Conservation (phyloP, 2,113 vertebrate genomes). For the Myotis davidii region DNA sequence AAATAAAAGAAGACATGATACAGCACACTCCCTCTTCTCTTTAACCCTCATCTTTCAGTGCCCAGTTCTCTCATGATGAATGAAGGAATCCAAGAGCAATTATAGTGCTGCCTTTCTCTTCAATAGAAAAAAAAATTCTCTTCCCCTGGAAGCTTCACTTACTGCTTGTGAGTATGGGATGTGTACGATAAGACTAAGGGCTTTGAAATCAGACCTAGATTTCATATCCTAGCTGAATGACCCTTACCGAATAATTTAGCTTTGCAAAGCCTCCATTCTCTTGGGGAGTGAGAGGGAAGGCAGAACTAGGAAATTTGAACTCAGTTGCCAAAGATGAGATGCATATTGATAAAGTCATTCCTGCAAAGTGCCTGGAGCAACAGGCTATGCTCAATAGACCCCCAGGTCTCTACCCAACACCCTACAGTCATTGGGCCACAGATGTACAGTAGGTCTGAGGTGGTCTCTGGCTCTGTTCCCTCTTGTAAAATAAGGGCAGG, state of each 20-base stretch:
- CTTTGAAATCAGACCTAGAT: slow-evolving; percentile 36
- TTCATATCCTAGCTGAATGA: slow-evolving; percentile 12
- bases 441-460: not conserved
- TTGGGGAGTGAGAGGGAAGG: not conserved
- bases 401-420: not conserved
- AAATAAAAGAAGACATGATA: slow-evolving; percentile 65
- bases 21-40: slow-evolving; percentile 45
- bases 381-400: not conserved
- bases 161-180: not conserved
- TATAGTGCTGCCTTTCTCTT: slow-evolving; percentile 7
- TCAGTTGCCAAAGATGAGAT: not conserved
- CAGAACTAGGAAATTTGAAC: not conserved
- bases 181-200: not conserved
- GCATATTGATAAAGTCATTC: not conserved
- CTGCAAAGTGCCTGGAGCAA: not conserved
- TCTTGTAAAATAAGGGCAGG: not conserved
- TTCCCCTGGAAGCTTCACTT: slow-evolving; percentile 5
- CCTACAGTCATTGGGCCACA: not conserved
- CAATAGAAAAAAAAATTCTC: not conserved
- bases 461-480: not conserved
- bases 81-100: not conserved
- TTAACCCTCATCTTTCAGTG: slow-evolving; percentile 46
- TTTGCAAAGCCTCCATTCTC: slow-evolving; percentile 41
- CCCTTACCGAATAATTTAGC: not conserved
- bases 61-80: slow-evolving; percentile 59